Conservation (phyloP, 2,888 invertebrate genomes). For the Harpalus rufipes region DNA sequence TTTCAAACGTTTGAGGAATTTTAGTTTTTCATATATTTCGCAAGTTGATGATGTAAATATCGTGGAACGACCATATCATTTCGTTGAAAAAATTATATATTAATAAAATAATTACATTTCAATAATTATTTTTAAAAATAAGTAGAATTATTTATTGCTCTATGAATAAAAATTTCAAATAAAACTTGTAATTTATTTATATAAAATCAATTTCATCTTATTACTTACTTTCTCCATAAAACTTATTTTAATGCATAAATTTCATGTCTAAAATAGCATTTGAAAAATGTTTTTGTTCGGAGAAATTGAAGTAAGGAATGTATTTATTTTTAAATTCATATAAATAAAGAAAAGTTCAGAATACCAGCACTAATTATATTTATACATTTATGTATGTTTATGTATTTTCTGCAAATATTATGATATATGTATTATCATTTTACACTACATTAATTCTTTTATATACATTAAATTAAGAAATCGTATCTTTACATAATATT, state of each 20-base stretch:
- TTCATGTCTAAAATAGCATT: not conserved
- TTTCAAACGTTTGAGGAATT: no score
- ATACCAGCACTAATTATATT: conserved; percentile 5
- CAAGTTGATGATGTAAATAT: no score
- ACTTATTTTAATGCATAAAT: not conserved
- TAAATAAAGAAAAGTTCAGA: conserved; percentile 41
- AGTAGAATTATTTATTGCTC: no score
- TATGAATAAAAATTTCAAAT: no score
- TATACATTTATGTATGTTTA: conserved; percentile 16
- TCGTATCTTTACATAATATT: conserved; percentile 31
- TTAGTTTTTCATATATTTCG: no score
- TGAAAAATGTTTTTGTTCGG: conserved; percentile 1
- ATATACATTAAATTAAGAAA: not conserved
- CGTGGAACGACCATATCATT: no score
- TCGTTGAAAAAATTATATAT: no score
- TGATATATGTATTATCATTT: not conserved
- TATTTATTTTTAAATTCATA: conserved; percentile 11
- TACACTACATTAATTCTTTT: not conserved
- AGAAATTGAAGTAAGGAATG: conserved; percentile 14
- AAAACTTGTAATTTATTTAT: no score
- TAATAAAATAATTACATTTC: no score
- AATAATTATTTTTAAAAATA: no score
- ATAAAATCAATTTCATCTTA: not conserved
- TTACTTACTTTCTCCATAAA: not conserved
- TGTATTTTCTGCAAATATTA: conserved; percentile 30